phyloP scores from a whole-genome alignment of 1,140 invertebrate species.

The Brachionus rubens region DNA sequence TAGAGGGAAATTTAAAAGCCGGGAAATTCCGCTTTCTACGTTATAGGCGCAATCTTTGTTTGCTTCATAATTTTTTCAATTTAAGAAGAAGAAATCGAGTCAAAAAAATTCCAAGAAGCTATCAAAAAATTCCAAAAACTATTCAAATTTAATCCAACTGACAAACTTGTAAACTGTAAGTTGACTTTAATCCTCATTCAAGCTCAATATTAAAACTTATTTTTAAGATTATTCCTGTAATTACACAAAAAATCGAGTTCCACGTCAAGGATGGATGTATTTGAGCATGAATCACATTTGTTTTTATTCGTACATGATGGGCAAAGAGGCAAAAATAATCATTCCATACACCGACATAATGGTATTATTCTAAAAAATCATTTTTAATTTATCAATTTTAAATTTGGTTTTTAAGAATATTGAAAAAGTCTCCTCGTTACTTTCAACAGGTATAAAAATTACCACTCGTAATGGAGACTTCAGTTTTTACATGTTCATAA shows the following conservation, averaged over 20 bases:
- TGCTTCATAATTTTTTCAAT: conserved; percentile 48
- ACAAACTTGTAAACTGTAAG: conserved; percentile 94
- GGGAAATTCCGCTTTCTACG: no score
- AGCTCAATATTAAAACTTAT: conserved; percentile 44
- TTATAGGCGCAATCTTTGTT: no score
- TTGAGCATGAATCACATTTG: conserved; percentile 90
- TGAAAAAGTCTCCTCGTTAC: conserved; percentile 33
- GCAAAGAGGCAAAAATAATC: conserved; percentile 79
- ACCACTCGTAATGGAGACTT: conserved; percentile 35
- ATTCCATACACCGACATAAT: conserved; percentile 69
- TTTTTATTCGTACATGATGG: conserved; percentile 90
- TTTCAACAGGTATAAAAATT: conserved; percentile 23
- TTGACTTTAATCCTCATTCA: conserved; percentile 52
- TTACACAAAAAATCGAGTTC: conserved; percentile 85
- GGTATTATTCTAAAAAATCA: conserved; percentile 52
- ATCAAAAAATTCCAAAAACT: conserved; percentile 80
- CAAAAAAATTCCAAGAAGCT: conserved; percentile 73
- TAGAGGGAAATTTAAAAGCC: no score
- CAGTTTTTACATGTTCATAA: conserved; percentile 74
- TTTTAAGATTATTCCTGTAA: conserved; percentile 67
- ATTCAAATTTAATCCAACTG: conserved; percentile 85
- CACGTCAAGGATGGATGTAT: conserved; percentile 90
- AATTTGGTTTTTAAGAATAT: conserved; percentile 37
- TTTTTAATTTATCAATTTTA: conserved; percentile 24
- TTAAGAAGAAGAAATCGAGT: conserved; percentile 65